Conservation (phyloP, 2,113 vertebrate genomes). For the Bujurquina vittata region DNA sequence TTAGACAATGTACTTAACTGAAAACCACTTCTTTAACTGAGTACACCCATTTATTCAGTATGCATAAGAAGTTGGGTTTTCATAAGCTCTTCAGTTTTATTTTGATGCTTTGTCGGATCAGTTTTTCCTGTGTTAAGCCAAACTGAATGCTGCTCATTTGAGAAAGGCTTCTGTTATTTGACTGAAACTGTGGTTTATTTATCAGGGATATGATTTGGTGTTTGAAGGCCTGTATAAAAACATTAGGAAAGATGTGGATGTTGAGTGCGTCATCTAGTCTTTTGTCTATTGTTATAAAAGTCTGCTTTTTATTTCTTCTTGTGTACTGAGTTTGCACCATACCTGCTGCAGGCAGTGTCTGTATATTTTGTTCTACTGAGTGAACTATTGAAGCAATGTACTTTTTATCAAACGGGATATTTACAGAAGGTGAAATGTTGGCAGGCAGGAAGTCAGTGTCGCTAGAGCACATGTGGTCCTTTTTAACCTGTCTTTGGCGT, state of each 20-base stretch:
- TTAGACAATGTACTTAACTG: neutral
- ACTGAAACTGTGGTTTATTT: slow-evolving; percentile 8
- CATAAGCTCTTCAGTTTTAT: slow-evolving; percentile 26
- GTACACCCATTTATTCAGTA: slow-evolving; percentile 7
- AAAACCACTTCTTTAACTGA: neutral
- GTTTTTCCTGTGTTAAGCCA: slow-evolving; percentile 39
- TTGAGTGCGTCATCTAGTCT: slow-evolving; percentile 49
- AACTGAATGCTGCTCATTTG: slow-evolving; percentile 45
- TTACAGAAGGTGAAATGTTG: slow-evolving; percentile 30
- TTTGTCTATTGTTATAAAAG: slow-evolving; percentile 52
- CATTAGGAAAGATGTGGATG: slow-evolving; percentile 36
- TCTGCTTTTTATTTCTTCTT: neutral
- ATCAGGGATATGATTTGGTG: slow-evolving; percentile 25
- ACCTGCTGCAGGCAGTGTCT: slow-evolving; percentile 57
- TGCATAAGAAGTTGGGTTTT: neutral
- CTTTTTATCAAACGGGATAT: slow-evolving; percentile 53
- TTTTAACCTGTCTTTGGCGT: slow-evolving; percentile 43
- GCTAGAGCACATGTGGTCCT: slow-evolving; percentile 20
- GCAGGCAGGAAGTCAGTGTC: slow-evolving; percentile 16
- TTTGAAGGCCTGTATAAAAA: slow-evolving; percentile 44
- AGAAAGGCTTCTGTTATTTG: slow-evolving; percentile 8
- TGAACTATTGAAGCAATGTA: slow-evolving; percentile 30
- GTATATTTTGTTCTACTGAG: slow-evolving; percentile 55
- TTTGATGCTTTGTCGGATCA: slow-evolving; percentile 23
- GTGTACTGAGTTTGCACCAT: slow-evolving; percentile 46